These are phyloP conservation scores for Mus musculus DNA, from an alignment of 2,113 vertebrate genomes.

Conservation along the genomic window GRCm39 chr10:7803001-7803500, in stretches of 20 bases:
- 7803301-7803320: not conserved
- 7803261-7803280: not conserved
- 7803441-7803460: not conserved
- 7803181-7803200: not conserved
- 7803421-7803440: not conserved
- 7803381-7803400: not conserved
- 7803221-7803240: not conserved
- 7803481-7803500: not conserved
- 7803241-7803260: not conserved
- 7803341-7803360: not conserved
- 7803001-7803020: not conserved
- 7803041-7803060: not conserved
- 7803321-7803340: not conserved
- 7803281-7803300: not conserved
- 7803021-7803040: conserved; percentile 50
- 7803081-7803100: not conserved
- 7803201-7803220: not conserved
- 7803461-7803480: not conserved
- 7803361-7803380: not conserved
- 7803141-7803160: not conserved
- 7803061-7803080: not conserved
- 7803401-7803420: not conserved
- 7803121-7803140: not conserved
- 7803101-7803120: not conserved
- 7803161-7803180: not conserved